These are phyloP conservation scores for Escarpia spicata DNA, from an alignment of 2,888 invertebrate species.

Conservation along the genomic window DNA sequence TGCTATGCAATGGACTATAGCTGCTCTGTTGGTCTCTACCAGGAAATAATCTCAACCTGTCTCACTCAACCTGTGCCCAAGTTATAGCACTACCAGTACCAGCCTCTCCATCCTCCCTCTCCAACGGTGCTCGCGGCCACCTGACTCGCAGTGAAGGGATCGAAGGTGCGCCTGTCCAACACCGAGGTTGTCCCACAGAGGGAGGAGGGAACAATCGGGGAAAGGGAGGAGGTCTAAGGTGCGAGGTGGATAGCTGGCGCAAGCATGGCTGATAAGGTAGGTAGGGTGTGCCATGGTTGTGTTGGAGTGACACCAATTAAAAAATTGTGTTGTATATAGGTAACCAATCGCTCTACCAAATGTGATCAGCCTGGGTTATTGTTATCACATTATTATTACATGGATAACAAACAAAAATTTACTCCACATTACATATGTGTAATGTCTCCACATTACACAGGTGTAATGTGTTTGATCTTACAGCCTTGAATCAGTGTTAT, in stretches of 20 bases:
- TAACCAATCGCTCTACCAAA: background rate
- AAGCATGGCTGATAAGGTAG: background rate
- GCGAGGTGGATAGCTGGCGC: background rate
- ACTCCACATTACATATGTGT: too few relatives aligned
- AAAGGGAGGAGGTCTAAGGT: background rate
- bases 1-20: background rate
- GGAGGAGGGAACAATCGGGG: background rate
- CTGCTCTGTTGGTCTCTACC: background rate
- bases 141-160: background rate
- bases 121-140: background rate
- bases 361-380: background rate
- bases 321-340: background rate
- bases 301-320: background rate
- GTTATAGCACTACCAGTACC: background rate
- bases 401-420: too few relatives aligned
- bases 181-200: background rate
- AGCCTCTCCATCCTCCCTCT: background rate
- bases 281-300: background rate
- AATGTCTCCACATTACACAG: background rate
- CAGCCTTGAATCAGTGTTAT: background rate
- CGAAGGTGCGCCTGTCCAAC: background rate
- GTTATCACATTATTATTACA: background rate
- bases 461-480: background rate
- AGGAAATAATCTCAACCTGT: conserved; percentile 1
- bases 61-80: background rate